Percentiles rank a stretch among this genome's conserved stretches.
Conservation (phyloP, 2,888 invertebrate genomes). For the Panorpa germanica region DNA sequence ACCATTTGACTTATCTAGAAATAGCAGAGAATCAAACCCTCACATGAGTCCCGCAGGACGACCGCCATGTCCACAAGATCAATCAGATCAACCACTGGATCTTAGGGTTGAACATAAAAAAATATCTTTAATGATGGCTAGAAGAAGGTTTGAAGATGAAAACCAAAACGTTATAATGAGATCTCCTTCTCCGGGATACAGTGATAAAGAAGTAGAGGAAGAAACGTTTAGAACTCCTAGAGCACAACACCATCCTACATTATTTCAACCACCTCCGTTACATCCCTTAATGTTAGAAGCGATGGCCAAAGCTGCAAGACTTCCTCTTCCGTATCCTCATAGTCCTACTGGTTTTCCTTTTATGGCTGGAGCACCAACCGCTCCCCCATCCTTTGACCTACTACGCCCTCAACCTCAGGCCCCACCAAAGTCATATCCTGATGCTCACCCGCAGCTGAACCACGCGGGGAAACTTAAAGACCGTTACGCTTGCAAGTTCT, state of each 20-base stretch:
- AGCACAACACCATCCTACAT: conserved; percentile 16
- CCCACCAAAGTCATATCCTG: conserved; percentile 20
- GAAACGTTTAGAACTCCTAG: conserved; percentile 18
- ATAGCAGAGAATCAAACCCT: no score
- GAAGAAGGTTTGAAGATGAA: conserved; percentile 53
- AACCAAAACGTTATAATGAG: conserved; percentile 60
- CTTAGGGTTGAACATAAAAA: conserved; percentile 75
- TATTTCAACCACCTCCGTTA: conserved; percentile 38
- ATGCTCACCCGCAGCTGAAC: conserved; percentile 27
- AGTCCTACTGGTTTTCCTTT: conserved; percentile 23
- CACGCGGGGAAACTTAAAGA: conserved; percentile 53
- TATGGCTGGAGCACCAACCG: conserved; percentile 28
- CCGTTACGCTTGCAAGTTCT: conserved; percentile 93
- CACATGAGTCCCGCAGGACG: conserved; percentile 36
- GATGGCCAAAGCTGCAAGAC: conserved; percentile 38
- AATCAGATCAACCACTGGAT: conserved; percentile 64
- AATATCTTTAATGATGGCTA: conserved; percentile 25
- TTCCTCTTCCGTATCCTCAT: conserved; percentile 37
- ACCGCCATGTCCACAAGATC: conserved; percentile 28
- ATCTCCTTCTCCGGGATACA: conserved; percentile 30
- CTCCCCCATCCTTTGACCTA: conserved; percentile 41
- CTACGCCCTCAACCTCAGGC: conserved; percentile 22
- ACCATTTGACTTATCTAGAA: conserved; percentile 47
- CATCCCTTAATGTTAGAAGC: conserved; percentile 55
- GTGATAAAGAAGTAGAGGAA: conserved; percentile 20